Base-by-base conservation (phyloP, 2,113 vertebrate species). In the Haplotaxodon microlepis region DNA sequence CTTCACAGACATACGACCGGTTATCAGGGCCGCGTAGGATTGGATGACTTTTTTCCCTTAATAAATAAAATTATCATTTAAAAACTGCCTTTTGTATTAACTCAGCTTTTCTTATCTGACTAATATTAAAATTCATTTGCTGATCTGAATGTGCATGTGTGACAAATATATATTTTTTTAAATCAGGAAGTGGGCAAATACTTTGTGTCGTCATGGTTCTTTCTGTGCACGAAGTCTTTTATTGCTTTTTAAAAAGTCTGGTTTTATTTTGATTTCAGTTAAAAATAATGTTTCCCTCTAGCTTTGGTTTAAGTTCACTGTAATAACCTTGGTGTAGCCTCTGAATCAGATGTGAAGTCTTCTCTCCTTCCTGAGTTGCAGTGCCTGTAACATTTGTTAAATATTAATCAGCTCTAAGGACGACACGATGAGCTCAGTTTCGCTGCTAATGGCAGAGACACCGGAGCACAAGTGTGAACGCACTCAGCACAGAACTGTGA, bases 1-100 rank as follows among this genome's bases (percentile, higher is more conserved):
- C 21, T 57, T 16, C 13, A 57, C 24, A 3, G 56, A 57, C 56
- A 3, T 0, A 59, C 24, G 9, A 7, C 10, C 2, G 10, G 21
- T 12, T 54, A 0, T 24, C 16, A 29, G 24, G 24, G 56, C 24
- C 0, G 4, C 2, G 8, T 2, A 4, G 27, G 56, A 0, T 9
- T 0, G 27, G 5, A 0, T 17, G 27, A 17, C 27, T 59, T 59
- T 59, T 31, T 31, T 31, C 1, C 0, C 14, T 59, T 5, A 9
- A 31, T 59, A 59, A 59, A 17, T 59, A 17, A 59, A 59, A 59
- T 59, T 9, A 31, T 59, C 27, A 59, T 31, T 31, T 4, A 31
- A 31, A 59, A 59, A 9, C 56, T 59, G 27, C 27, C 56, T 59
- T 31, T 59, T 59, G 27, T 59, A 6, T 31, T 31, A 59, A 1